phyloP scores from a whole-genome alignment of 1,140 invertebrate species.

The Babylonia areolata region DNA sequence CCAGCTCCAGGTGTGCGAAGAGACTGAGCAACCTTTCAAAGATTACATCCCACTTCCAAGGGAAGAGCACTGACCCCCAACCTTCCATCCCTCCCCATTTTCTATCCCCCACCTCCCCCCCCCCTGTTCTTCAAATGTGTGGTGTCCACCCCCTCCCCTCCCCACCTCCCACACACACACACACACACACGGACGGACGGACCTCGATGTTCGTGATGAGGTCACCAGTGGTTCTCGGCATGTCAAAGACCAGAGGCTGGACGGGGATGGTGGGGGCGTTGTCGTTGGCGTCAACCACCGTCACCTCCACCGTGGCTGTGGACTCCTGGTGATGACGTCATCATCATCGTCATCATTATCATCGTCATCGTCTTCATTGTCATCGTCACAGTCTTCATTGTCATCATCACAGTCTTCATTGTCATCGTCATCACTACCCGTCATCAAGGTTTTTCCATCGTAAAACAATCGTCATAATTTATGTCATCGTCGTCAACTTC shows the following conservation, averaged over 20 bases:
- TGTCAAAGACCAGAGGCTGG: conserved; percentile 6
- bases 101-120: no score
- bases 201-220: conserved; percentile 29
- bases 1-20: no score
- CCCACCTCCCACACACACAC: background rate
- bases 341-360: background rate
- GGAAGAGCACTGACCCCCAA: no score
- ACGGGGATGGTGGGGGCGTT: conserved; percentile 18
- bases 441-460: no score
- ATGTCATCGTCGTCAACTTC: no score
- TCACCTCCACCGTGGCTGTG: conserved; percentile 37
- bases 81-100: no score
- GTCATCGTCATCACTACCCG: no score
- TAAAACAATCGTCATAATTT: no score
- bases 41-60: no score
- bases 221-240: background rate
- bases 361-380: background rate
- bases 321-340: background rate
- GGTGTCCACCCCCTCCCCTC: no score
- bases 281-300: conserved; percentile 47
- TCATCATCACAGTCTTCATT: background rate
- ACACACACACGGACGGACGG: background rate
- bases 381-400: background rate
- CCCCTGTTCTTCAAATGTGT: no score
- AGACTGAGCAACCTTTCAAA: no score